phyloP scores from a whole-genome alignment of 2,888 invertebrate species.

The Heliconius erato region DNA sequence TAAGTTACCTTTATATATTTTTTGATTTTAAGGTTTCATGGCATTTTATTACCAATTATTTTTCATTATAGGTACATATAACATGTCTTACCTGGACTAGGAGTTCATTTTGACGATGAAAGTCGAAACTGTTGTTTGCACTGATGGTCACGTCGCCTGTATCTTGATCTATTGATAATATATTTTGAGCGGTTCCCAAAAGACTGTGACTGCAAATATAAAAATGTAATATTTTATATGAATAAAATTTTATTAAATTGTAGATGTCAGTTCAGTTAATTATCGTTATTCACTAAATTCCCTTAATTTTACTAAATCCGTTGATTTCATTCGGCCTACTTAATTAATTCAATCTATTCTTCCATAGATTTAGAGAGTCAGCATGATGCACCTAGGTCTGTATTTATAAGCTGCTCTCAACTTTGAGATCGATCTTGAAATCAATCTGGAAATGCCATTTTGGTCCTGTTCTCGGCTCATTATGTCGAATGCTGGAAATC shows the following conservation, averaged over 20 bases:
- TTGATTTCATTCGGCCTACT: background rate
- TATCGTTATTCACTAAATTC: too few species aligned
- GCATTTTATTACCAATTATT: too few species aligned
- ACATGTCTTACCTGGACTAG: slow-evolving; percentile 78
- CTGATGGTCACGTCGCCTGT: slow-evolving; percentile 87
- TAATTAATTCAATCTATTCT: background rate
- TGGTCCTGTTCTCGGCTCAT: too few species aligned
- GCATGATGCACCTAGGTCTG: too few species aligned
- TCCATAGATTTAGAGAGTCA: too few species aligned
- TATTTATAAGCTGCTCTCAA: too few species aligned
- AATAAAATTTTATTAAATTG: too few species aligned
- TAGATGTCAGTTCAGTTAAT: too few species aligned
- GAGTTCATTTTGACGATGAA: slow-evolving; percentile 85
- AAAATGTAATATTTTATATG: background rate
- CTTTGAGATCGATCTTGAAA: too few species aligned
- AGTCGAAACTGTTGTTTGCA: slow-evolving; percentile 85
- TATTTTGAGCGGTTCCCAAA: slow-evolving; percentile 78
- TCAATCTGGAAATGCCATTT: too few species aligned
- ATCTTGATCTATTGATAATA: slow-evolving; percentile 79
- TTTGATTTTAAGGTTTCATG: background rate
- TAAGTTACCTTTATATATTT: background rate
- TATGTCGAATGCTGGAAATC: too few species aligned
- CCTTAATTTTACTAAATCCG: background rate
- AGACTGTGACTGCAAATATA: slow-evolving; percentile 80
- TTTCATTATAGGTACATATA: background rate